Percentiles rank a stretch among this genome's conserved stretches.
Conservation (phyloP, 2,797 vertebrate species). For the Intellagama lesueurii region DNA sequence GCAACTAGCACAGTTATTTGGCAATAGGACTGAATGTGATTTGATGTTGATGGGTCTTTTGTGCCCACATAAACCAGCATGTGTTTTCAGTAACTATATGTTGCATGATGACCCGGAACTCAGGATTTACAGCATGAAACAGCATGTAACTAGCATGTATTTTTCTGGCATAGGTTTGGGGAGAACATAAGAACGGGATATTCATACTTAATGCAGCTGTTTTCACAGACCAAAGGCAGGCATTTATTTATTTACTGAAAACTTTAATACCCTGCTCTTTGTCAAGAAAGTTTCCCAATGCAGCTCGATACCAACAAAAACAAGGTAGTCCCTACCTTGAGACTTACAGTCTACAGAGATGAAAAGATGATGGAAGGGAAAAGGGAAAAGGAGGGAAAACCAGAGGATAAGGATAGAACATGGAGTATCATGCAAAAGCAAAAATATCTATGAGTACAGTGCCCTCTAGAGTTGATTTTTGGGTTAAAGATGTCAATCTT, state of each 20-base stretch:
- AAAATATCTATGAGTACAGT: conserved; percentile 26
- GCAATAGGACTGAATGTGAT: too few species aligned
- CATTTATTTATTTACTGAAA: fast-evolving
- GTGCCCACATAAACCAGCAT: too few species aligned
- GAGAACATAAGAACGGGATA: too few species aligned
- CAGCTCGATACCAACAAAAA: not conserved
- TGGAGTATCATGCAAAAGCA: not conserved
- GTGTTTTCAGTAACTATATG: too few species aligned
- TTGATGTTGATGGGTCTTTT: too few species aligned
- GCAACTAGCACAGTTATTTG: too few species aligned
- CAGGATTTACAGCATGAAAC: too few species aligned
- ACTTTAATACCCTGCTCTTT: not conserved
- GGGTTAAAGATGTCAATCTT: not conserved
- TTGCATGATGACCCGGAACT: too few species aligned
- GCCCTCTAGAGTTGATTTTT: conserved; percentile 67
- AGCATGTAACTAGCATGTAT: too few species aligned
- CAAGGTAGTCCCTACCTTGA: not conserved
- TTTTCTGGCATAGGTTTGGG: too few species aligned
- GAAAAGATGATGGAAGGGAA: not conserved
- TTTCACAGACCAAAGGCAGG: fast-evolving
- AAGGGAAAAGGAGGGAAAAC: not conserved
- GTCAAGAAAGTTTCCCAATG: not conserved
- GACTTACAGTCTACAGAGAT: not conserved
- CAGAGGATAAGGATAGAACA: not conserved
- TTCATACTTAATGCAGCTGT: not conserved